Percentiles rank a stretch among this genome's conserved stretches.
phyloP scores from a whole-genome alignment of 2,797 vertebrate genomes.

The Melanotaenia pygmaea region DNA sequence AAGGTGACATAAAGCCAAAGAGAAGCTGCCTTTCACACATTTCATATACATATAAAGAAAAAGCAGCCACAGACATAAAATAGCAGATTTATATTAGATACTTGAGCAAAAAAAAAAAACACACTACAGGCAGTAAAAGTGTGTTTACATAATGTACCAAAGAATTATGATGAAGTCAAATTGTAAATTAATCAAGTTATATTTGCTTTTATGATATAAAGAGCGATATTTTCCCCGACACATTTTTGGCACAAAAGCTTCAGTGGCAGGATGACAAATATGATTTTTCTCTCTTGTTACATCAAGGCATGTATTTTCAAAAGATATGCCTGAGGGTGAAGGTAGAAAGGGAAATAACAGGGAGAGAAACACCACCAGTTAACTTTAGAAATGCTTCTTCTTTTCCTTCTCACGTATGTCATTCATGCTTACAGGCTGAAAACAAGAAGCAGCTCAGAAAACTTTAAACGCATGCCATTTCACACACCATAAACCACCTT shows the following conservation, averaged over 20 bases:
- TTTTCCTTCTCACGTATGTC: not conserved
- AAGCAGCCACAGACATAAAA: not conserved
- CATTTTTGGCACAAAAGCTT: no score
- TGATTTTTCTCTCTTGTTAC: not conserved
- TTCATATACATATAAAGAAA: not conserved
- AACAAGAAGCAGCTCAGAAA: not conserved
- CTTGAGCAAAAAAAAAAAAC: no score
- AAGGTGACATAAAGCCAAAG: no score
- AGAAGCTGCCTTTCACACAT: no score
- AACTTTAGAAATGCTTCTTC: conserved; percentile 28
- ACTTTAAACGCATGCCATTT: not conserved
- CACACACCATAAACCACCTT: conserved; percentile 8
- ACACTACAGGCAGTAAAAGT: not conserved
- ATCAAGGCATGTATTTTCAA: not conserved
- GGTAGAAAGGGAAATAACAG: not conserved
- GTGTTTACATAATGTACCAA: no score
- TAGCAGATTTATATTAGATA: no score
- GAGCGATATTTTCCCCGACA: not conserved
- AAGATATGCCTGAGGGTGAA: not conserved
- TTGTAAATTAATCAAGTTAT: no score
- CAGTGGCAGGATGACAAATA: not conserved
- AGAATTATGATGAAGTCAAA: no score
- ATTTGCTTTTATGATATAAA: not conserved
- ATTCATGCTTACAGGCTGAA: conserved; percentile 4
- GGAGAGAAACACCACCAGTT: conserved; percentile 16